phyloP scores from a whole-genome alignment of 2,888 invertebrate genomes.

The Allacma fusca region DNA sequence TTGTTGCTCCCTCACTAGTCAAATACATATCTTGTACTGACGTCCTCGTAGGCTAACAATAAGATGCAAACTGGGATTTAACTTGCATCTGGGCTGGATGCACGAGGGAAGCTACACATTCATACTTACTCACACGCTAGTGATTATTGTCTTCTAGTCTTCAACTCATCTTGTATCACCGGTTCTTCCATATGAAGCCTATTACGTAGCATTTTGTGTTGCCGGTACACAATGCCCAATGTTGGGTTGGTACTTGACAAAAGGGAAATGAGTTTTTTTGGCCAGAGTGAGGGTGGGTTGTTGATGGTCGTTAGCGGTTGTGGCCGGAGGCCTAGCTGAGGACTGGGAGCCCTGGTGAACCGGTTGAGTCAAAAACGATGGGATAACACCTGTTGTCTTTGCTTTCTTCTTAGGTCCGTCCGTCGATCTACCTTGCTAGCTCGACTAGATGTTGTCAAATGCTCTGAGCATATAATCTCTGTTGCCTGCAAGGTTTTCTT shows the following conservation, averaged over 20 bases:
- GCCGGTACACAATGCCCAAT: slow-evolving; percentile 46
- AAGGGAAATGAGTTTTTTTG: slow-evolving; percentile 61
- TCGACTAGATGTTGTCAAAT: slow-evolving; percentile 54
- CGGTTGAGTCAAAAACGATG: slow-evolving; percentile 58
- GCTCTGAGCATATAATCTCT: slow-evolving; percentile 37
- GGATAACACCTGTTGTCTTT: slow-evolving; percentile 62
- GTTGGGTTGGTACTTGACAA: slow-evolving; percentile 54
- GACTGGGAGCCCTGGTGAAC: slow-evolving; percentile 55
- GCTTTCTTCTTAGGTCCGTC: slow-evolving; percentile 45
- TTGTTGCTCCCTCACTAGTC: no score
- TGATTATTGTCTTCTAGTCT: slow-evolving; percentile 36
- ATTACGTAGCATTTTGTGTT: slow-evolving; percentile 48
- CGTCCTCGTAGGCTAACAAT: neutral
- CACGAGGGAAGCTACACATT: neutral
- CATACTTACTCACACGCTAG: slow-evolving; percentile 9
- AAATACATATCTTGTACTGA: no score
- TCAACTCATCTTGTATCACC: slow-evolving; percentile 49
- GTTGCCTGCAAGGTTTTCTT: neutral
- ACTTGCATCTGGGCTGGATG: slow-evolving; percentile 5
- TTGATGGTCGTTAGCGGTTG: slow-evolving; percentile 61
- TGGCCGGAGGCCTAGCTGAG: slow-evolving; percentile 57
- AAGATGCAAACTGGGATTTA: slow-evolving; percentile 19
- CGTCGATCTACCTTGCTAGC: slow-evolving; percentile 43
- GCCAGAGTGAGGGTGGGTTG: slow-evolving; percentile 60
- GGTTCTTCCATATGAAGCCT: slow-evolving; percentile 41